Percentiles rank a stretch among this genome's conserved stretches.
phyloP scores from a whole-genome alignment of 2,113 vertebrate genomes.

The Axis porcinus region DNA sequence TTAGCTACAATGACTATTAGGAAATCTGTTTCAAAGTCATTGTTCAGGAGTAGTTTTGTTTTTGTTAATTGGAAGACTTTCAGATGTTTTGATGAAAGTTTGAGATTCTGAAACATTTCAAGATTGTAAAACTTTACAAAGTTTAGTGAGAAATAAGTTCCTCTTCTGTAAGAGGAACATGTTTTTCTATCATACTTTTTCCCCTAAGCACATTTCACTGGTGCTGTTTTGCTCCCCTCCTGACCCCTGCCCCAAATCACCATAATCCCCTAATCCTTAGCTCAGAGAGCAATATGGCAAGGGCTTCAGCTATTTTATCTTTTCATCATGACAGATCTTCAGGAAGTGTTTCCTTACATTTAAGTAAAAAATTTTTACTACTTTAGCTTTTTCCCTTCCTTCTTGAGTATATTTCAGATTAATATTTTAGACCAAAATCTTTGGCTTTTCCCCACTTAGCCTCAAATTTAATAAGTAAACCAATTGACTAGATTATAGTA shows the following conservation, averaged over 20 bases:
- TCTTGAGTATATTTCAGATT: background rate
- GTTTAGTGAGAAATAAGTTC: background rate
- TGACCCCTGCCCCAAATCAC: background rate
- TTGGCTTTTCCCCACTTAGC: background rate
- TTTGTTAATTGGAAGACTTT: background rate
- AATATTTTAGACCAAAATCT: background rate
- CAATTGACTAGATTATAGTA: background rate
- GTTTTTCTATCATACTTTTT: background rate
- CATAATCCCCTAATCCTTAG: background rate
- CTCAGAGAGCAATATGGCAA: background rate
- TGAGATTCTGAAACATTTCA: background rate
- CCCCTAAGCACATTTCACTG: background rate
- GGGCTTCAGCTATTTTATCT: background rate
- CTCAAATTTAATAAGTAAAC: background rate
- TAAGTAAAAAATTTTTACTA: background rate
- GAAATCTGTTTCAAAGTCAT: background rate
- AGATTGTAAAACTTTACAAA: background rate
- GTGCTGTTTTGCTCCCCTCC: background rate
- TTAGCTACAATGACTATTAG: background rate
- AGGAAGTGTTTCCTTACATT: background rate
- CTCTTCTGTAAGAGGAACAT: background rate
- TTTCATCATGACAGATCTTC: background rate
- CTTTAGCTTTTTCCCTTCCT: background rate
- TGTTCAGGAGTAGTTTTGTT: background rate
- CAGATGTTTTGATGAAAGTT: background rate